Conservation (phyloP, 2,797 vertebrate species). For the Phalanger gymnotis region DNA sequence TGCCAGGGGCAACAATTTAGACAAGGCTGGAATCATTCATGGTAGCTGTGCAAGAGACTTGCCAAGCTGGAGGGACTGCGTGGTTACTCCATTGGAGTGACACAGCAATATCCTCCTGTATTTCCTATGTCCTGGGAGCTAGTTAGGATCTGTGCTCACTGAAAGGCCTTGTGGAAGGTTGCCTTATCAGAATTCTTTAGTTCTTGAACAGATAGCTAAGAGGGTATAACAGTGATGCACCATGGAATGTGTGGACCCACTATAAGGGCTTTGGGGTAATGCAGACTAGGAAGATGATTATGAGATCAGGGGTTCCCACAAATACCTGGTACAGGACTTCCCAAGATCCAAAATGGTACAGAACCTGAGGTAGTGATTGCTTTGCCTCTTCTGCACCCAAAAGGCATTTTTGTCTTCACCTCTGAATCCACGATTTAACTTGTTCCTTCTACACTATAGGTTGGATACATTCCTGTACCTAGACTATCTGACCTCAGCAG, state of each 20-base stretch:
- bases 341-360: neutral
- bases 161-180: neutral
- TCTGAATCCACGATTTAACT: neutral
- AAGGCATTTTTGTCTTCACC: neutral
- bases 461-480: neutral
- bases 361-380: neutral
- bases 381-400: neutral
- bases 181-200: neutral
- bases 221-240: neutral
- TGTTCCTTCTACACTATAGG: neutral
- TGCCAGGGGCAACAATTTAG: neutral
- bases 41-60: neutral
- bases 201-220: neutral
- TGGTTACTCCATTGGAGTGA: neutral
- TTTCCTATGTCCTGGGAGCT: neutral
- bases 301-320: neutral
- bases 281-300: neutral
- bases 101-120: neutral
- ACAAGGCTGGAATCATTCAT: neutral
- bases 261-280: neutral
- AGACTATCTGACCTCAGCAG: neutral
- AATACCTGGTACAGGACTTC: neutral
- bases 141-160: constrained; percentile 25
- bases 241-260: neutral
- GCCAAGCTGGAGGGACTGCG: neutral